phyloP scores from a whole-genome alignment of 1,140 invertebrate species.

The Portunus trituberculatus region DNA sequence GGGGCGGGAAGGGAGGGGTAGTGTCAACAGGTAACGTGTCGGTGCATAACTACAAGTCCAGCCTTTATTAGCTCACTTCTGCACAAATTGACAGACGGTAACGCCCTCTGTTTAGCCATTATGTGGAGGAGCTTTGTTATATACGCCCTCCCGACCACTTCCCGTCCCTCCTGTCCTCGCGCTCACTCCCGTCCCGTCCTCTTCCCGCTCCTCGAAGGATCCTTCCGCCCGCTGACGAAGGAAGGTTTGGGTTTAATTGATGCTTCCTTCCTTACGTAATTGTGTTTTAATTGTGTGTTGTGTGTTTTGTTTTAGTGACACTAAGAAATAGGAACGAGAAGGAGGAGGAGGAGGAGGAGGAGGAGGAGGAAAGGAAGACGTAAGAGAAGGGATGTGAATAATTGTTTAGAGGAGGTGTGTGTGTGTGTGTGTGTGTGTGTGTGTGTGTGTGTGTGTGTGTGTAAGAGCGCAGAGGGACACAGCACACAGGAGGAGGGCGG shows the following conservation, averaged over 20 bases:
- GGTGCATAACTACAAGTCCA: constrained; percentile 60
- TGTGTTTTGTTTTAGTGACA: background rate
- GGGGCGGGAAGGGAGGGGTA: background rate
- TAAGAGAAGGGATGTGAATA: background rate
- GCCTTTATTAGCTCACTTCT: constrained; percentile 71
- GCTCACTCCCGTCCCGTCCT: background rate
- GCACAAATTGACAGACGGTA: constrained; percentile 72
- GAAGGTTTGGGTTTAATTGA: background rate
- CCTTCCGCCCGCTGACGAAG: background rate
- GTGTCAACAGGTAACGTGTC: constrained; percentile 66
- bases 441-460: constrained; percentile 38
- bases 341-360: constrained; percentile 24
- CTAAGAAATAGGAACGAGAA: background rate
- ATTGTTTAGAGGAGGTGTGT: background rate
- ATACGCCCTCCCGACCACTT: background rate
- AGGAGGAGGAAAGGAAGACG: background rate
- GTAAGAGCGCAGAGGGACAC: background rate
- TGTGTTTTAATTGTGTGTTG: background rate
- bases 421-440: constrained; percentile 43
- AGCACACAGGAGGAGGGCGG: constrained; percentile 47
- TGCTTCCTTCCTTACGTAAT: no score
- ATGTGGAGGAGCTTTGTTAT: constrained; percentile 62
- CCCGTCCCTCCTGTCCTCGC: background rate
- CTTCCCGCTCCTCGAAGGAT: background rate
- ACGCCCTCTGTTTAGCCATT: constrained; percentile 70